Conservation (phyloP, 2,888 invertebrate species). For the Torymus auratus region DNA sequence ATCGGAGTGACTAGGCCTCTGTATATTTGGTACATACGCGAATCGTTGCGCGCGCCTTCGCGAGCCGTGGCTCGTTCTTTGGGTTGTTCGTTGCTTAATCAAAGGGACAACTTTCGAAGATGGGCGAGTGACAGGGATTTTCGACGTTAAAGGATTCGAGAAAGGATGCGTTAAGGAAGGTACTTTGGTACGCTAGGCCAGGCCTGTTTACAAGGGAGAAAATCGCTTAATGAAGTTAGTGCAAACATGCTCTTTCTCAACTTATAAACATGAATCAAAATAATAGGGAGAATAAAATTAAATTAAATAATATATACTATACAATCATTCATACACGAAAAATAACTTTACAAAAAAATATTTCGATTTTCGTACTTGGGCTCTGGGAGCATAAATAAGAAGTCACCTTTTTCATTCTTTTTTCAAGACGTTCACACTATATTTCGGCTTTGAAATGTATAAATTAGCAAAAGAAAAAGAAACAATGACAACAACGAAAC, state of each 20-base stretch:
- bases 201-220: conserved; percentile 69
- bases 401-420: conserved; percentile 25
- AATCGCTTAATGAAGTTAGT: conserved; percentile 67
- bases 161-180: conserved; percentile 59
- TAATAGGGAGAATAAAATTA: conserved; percentile 51
- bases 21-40: conserved; percentile 64
- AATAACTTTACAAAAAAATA: conserved; percentile 62
- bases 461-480: conserved; percentile 40
- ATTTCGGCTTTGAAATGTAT: conserved; percentile 19
- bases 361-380: conserved; percentile 47
- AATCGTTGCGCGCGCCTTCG: conserved; percentile 41
- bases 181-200: conserved; percentile 77
- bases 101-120: conserved; percentile 44
- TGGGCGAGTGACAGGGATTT: conserved; percentile 37
- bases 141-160: conserved; percentile 52
- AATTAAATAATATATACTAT: conserved; percentile 60
- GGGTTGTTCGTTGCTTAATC: conserved; percentile 61
- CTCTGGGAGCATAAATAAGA: conserved; percentile 53
- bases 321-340: conserved; percentile 55
- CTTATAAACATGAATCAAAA: conserved; percentile 53
- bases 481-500: conserved; percentile 58
- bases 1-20: conserved; percentile 67
- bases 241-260: conserved; percentile 68
- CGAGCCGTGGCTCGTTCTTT: conserved; percentile 63
- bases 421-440: conserved; percentile 20